Percentiles rank a stretch among this genome's conserved stretches.
phyloP scores from a whole-genome alignment of 2,113 vertebrate genomes.

The Carlito syrichta region DNA sequence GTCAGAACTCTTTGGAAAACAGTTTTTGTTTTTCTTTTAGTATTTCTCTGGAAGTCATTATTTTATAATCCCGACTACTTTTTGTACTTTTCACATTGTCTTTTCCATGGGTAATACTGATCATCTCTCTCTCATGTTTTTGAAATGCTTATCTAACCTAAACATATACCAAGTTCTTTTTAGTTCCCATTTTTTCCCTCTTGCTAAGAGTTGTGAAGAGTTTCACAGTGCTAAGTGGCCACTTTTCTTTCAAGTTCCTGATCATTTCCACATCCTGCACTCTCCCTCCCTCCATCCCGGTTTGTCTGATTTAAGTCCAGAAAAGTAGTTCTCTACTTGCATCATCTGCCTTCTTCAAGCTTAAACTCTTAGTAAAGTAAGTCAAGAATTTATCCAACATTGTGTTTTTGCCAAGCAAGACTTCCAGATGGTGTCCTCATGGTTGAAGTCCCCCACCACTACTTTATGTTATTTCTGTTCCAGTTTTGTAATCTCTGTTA shows the following conservation, averaged over 20 bases:
- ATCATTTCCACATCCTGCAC: slow-evolving; percentile 47
- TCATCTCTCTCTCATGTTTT: not conserved
- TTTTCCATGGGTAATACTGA: not conserved
- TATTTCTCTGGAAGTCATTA: not conserved
- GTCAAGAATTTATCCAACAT: slow-evolving; percentile 59
- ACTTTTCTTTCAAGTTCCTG: slow-evolving; percentile 56
- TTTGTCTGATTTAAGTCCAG: slow-evolving; percentile 60
- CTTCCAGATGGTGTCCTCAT: slow-evolving; percentile 71
- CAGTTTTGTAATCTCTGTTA: slow-evolving; percentile 5
- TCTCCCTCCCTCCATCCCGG: not conserved
- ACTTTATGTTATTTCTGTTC: slow-evolving; percentile 13
- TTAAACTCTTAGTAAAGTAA: slow-evolving; percentile 64
- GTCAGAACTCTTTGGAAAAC: not conserved
- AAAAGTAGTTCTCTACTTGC: slow-evolving; percentile 64
- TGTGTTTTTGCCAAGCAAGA: slow-evolving; percentile 61
- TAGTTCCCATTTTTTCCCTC: not conserved
- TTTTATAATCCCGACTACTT: not conserved
- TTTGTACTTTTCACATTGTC: not conserved
- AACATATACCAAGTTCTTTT: not conserved
- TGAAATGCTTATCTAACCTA: not conserved
- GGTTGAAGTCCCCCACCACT: slow-evolving; percentile 31
- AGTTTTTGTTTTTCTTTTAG: not conserved
- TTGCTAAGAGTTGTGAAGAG: slow-evolving; percentile 14
- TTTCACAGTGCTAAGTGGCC: slow-evolving; percentile 19
- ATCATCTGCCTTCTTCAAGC: slow-evolving; percentile 64